Evolutionary conservation across 1,140 invertebrate genomes (phyloP), one percentile per base, ranked within the genome.

Genomic region (Neocloeon triangulifer): DNA sequence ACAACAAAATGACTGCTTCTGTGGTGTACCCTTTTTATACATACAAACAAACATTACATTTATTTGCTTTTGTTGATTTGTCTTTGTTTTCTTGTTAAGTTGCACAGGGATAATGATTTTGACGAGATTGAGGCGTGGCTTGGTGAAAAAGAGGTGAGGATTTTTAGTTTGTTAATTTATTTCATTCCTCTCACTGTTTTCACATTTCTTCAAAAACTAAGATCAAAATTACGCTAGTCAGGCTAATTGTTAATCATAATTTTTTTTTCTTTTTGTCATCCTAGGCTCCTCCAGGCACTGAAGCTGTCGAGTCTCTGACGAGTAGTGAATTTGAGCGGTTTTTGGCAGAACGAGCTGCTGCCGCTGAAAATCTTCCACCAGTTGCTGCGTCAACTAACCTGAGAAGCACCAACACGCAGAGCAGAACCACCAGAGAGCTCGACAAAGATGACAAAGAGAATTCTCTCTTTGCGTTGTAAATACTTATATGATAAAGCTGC

Each of bases 101-200:
- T 61, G 61, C 70, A 68, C 41, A 73, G 70, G 56, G 75, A 84
- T 47, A 71, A 70, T 51, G 84, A 91, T 55, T 81, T 88, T 61
- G 80, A 82, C 61, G 84, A 91, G 60, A 88, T 89, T 68, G 82
- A 82, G 43, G 74, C 78, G 45, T 92, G 84, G 84, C 64, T 89
- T 44, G 69, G 65, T 46, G 69, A 58, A 41, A 59, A 59, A 48
- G 64, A 67, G 21, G 17, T 9, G 8, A 6, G 13, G 25, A 32
- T 25, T 25, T 23, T 14, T 26, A 18, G 5, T 25, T 39, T 19
- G 27, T 19, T 31, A 26, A 19, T 14, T 23, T 4, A 35, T 33
- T 37, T 25, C 4, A 27, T n/a, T 35, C 21, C 21, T 16, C 3
- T 27, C 5, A 17, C 18, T 13, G 17, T n/a, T n/a, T n/a, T n/a